Percentiles rank a stretch among this genome's conserved stretches.
phyloP scores from a whole-genome alignment of 2,888 invertebrate genomes.

The Morpho helenor region DNA sequence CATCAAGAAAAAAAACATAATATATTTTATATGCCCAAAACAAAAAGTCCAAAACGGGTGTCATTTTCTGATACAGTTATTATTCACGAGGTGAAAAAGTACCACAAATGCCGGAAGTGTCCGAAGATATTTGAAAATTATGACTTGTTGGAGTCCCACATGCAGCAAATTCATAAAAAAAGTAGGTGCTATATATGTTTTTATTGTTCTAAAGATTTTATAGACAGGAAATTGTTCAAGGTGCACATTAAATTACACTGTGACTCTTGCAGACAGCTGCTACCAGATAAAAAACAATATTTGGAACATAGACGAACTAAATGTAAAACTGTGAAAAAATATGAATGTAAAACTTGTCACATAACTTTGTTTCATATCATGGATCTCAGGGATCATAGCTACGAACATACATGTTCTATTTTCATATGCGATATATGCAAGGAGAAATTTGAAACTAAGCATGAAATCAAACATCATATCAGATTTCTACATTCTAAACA shows the following conservation, averaged over 20 bases:
- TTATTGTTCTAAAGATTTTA: conserved; percentile 59
- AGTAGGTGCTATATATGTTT: conserved; percentile 66
- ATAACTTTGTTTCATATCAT: conserved; percentile 48
- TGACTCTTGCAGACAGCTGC: conserved; percentile 46
- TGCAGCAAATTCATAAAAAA: conserved; percentile 54
- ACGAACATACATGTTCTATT: conserved; percentile 42
- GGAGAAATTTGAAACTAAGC: conserved; percentile 52
- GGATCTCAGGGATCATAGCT: conserved; percentile 63
- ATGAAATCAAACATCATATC: conserved; percentile 54
- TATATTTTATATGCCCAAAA: conserved; percentile 41
- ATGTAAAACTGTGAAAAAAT: conserved; percentile 45
- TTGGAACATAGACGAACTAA: conserved; percentile 45
- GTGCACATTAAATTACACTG: conserved; percentile 66
- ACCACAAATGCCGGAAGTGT: conserved; percentile 64
- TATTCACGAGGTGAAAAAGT: conserved; percentile 58
- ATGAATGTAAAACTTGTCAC: conserved; percentile 51
- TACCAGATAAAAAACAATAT: conserved; percentile 41
- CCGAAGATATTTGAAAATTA: conserved; percentile 55
- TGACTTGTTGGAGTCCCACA: conserved; percentile 46
- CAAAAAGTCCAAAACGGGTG: conserved; percentile 53
- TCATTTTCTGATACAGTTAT: conserved; percentile 63
- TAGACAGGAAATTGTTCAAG: conserved; percentile 62
- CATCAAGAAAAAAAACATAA: conserved; percentile 60
- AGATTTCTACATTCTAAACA: conserved; percentile 49
- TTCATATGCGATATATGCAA: conserved; percentile 63